Evolutionary conservation across 2,797 vertebrate species (phyloP).

Genomic region (Intellagama lesueurii): DNA sequence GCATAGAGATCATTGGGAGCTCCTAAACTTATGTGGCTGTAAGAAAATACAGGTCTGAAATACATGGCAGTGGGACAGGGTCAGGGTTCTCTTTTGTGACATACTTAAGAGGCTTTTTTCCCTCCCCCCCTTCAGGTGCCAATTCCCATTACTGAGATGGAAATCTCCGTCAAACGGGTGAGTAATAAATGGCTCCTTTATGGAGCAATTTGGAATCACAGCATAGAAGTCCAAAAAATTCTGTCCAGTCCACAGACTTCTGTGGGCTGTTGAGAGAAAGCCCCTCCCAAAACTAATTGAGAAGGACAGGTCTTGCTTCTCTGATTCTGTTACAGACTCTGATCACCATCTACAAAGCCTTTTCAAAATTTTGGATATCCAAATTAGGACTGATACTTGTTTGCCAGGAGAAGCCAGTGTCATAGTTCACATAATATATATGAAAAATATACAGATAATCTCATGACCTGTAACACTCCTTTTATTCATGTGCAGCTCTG

Average conservation of each 20-base stretch:
- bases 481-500: not conserved
- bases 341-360: not conserved
- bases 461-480: not conserved
- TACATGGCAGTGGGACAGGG: not conserved
- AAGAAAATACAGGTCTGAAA: not conserved
- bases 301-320: no score
- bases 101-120: not conserved
- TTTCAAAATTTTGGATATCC: not conserved
- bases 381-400: not conserved
- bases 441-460: not conserved
- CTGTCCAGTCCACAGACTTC: no score
- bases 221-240: not conserved
- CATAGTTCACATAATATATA: not conserved
- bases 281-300: no score
- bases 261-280: not conserved
- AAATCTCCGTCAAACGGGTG: conserved; percentile 95
- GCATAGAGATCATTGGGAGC: not conserved
- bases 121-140: conserved; percentile 78
- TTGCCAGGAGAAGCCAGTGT: not conserved
- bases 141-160: conserved; percentile 89
- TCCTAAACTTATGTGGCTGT: not conserved
- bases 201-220: not conserved
- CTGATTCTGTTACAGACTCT: not conserved
- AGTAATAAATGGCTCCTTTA: conserved; percentile 55
- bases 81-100: not conserved